Base-by-base conservation (phyloP, 2,113 vertebrate genomes). In the Myiopsitta monachus region DNA sequence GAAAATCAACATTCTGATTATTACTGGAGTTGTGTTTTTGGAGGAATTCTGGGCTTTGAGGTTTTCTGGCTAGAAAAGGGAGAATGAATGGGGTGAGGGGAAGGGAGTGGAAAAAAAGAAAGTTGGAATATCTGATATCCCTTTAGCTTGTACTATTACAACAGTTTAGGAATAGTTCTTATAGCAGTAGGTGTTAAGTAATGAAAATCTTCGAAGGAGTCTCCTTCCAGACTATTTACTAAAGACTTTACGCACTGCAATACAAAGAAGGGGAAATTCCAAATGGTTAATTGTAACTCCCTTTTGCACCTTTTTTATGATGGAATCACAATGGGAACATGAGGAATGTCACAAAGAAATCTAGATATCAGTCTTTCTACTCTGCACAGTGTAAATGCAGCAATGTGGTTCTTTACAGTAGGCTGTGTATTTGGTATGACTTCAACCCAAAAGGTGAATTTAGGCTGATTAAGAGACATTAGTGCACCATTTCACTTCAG, bases 1-100 rank as follows among this genome's bases (percentile, higher is more conserved):
- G 97, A 97, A 97, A 96, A 88, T 97, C 88, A 87, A 92, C 90
- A 94, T 98, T 97, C 97, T 97, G 95, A 98, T 98, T 97, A 95
- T 97, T 98, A 97, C 95, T 28, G 23, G 81, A 95, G 88, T 74
- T 88, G 64, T 87, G 83, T 72, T 94, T 94, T 94, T 61, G 62
- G 52, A 94, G 73, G 62, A 87, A 82, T 89, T 96, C 77, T 95
- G 83, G 68, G 46, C n/a, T 78, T 94, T 75, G 75, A 75, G 89
- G 75, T 72, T 95, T 93, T 85, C 87, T 83, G 67, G 79, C 51
- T 92, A 83, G 89, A 72, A 91, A 94, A 90, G 22, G 16, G 52
- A 82, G 47, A 79, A 84, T 76, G 36, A 93, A 83, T 49, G 21
- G 69, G 62, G 44, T 89, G 52, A 89, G 81, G 47, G 84, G 39